Evolutionary conservation across 2,797 vertebrate species (phyloP).

Genomic region (Novumbra hubbsi): DNA sequence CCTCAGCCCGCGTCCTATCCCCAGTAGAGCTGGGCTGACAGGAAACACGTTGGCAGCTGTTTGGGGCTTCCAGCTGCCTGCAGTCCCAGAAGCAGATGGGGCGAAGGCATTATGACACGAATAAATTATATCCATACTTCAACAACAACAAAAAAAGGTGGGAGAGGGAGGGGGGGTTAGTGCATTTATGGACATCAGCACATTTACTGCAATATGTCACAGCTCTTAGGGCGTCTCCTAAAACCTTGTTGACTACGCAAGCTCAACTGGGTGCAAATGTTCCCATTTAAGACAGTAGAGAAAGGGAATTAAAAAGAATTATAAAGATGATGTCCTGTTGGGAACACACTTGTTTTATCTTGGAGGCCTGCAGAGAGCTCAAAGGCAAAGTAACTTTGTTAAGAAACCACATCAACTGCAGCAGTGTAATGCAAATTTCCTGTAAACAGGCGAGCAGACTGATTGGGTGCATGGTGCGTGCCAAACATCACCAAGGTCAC

Average conservation of each 20-base stretch:
- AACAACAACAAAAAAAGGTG: slow-evolving; percentile 69
- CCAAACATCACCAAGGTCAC: slow-evolving; percentile 73
- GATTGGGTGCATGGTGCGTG: slow-evolving; percentile 35
- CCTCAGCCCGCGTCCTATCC: slow-evolving; percentile 46
- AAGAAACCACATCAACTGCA: slow-evolving; percentile 42
- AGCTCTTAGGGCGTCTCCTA: neutral
- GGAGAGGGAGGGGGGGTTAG: slow-evolving; percentile 26
- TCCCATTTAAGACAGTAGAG: neutral
- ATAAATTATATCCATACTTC: slow-evolving; percentile 82
- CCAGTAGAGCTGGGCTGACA: slow-evolving; percentile 67
- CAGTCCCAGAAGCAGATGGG: slow-evolving; percentile 81
- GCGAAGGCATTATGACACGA: slow-evolving; percentile 78
- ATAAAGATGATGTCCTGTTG: slow-evolving; percentile 9
- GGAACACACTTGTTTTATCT: slow-evolving; percentile 15
- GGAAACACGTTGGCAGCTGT: slow-evolving; percentile 78
- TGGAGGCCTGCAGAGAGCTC: slow-evolving; percentile 16
- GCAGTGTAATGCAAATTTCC: slow-evolving; percentile 53
- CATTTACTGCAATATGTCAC: slow-evolving; percentile 32
- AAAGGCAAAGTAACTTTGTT: slow-evolving; percentile 41
- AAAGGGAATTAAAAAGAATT: slow-evolving; percentile 10
- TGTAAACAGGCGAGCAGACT: slow-evolving; percentile 43
- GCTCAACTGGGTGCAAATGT: slow-evolving; percentile 30
- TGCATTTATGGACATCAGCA: slow-evolving; percentile 42
- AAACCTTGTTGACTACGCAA: slow-evolving; percentile 42
- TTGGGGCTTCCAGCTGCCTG: slow-evolving; percentile 75